phyloP scores from a whole-genome alignment of 2,888 invertebrate species.

The Busseola fusca region DNA sequence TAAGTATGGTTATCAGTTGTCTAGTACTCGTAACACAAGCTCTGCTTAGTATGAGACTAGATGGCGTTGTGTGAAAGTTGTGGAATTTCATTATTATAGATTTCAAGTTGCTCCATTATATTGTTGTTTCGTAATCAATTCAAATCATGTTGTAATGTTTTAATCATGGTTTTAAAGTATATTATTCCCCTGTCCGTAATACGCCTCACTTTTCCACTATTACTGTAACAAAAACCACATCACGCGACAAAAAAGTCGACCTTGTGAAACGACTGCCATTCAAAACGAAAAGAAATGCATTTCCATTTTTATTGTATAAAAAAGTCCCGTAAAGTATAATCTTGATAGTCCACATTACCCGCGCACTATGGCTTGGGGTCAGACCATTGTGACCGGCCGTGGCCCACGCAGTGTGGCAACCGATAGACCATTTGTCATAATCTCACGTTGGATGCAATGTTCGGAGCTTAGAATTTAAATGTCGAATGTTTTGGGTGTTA shows the following conservation, averaged over 20 bases:
- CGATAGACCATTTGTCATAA: conserved; percentile 62
- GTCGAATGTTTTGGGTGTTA: conserved; percentile 30
- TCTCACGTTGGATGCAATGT: conserved; percentile 52
- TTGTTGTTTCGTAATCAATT: background rate
- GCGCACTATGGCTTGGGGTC: conserved; percentile 59
- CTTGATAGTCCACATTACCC: conserved; percentile 57
- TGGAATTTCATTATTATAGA: too few relatives aligned
- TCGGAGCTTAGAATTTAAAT: conserved; percentile 54
- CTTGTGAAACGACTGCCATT: conserved; percentile 51
- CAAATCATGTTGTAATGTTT: background rate
- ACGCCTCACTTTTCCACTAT: background rate
- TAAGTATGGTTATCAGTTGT: too few relatives aligned
- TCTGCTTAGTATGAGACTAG: too few relatives aligned
- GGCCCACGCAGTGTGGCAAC: conserved; percentile 58
- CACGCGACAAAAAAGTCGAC: conserved; percentile 47
- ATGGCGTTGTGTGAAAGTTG: too few relatives aligned
- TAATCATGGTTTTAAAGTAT: background rate
- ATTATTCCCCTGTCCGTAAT: background rate
- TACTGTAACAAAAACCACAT: conserved; percentile 19
- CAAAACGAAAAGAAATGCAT: conserved; percentile 47
- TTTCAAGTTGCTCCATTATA: too few relatives aligned
- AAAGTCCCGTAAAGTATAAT: conserved; percentile 59
- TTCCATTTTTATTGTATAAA: conserved; percentile 61
- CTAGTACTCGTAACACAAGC: too few relatives aligned
- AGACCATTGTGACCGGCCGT: conserved; percentile 53